A percentile compares a stretch with the other conserved stretches of the same genome.
Conservation (phyloP, 1,140 invertebrate species). For the Caenorhabditis brenneri region DNA sequence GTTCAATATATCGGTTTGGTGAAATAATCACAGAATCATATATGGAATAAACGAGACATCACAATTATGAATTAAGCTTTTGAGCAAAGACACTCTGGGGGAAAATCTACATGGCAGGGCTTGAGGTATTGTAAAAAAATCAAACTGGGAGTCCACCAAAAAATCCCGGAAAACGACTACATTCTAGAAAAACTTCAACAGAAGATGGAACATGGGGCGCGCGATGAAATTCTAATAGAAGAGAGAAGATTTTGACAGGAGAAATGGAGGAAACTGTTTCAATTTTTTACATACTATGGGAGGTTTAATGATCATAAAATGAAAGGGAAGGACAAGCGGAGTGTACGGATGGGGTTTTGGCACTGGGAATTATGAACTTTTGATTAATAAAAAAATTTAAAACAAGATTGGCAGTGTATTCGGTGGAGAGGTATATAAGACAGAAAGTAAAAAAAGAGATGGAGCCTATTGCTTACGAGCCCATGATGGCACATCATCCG, state of each 20-base stretch:
- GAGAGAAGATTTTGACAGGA: not conserved
- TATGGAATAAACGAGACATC: not conserved
- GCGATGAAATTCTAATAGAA: not conserved
- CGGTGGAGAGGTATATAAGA: not conserved
- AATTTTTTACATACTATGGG: too few species aligned
- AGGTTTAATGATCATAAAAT: not conserved
- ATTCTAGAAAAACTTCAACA: not conserved
- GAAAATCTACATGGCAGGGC: too few species aligned
- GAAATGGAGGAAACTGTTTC: too few species aligned
- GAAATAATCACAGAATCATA: not conserved
- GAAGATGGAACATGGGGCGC: slow-evolving; percentile 25
- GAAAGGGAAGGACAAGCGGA: not conserved
- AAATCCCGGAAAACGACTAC: not conserved
- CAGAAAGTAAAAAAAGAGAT: not conserved
- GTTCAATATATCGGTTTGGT: not conserved
- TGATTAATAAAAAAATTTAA: not conserved
- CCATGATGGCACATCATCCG: slow-evolving; percentile 52
- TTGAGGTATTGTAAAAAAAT: too few species aligned
- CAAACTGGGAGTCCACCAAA: not conserved
- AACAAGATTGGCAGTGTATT: slow-evolving; percentile 5
- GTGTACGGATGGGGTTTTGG: not conserved
- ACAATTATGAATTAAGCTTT: not conserved
- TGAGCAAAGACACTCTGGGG: too few species aligned
- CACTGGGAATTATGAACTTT: slow-evolving; percentile 16
- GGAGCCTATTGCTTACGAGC: slow-evolving; percentile 42